These are phyloP conservation scores for Horisme vitalbata DNA, from an alignment of 2,888 invertebrate genomes.

Conservation along the genomic window DNA sequence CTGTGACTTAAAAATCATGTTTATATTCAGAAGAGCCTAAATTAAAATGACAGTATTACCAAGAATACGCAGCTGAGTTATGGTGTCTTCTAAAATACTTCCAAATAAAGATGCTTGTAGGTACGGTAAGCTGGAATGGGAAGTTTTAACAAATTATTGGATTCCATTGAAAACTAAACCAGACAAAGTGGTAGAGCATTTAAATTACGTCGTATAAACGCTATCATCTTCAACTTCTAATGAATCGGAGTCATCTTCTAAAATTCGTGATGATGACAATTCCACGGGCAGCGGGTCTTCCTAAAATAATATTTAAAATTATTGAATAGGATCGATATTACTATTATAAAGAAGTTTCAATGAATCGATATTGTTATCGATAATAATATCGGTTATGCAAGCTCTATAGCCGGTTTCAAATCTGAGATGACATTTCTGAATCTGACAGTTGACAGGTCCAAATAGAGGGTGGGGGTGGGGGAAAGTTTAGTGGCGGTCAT, in stretches of 20 bases:
- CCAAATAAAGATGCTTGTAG: conserved; percentile 52
- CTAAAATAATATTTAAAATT: neutral
- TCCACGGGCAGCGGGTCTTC: neutral
- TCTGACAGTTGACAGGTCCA: no score
- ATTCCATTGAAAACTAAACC: no score
- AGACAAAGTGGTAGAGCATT: neutral
- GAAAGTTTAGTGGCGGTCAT: no score
- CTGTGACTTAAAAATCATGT: no score
- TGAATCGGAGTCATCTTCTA: neutral
- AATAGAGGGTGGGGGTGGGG: no score
- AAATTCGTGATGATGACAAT: conserved; percentile 3
- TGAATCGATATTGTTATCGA: no score
- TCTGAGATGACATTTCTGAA: no score
- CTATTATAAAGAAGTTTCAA: no score
- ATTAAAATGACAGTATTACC: conserved; percentile 38
- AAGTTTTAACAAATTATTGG: neutral
- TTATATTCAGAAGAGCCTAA: no score
- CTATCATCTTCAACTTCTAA: neutral
- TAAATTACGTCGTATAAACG: conserved; percentile 6
- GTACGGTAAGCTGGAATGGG: conserved; percentile 48
- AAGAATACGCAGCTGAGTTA: conserved; percentile 52
- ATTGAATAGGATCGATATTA: no score
- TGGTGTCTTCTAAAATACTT: conserved; percentile 53
- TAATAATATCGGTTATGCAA: no score
- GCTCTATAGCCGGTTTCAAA: no score